Evolutionary conservation across 2,113 vertebrate species (phyloP), one percentile per base, ranked within the genome.

Genomic region (Gallinago jamesoni): DNA sequence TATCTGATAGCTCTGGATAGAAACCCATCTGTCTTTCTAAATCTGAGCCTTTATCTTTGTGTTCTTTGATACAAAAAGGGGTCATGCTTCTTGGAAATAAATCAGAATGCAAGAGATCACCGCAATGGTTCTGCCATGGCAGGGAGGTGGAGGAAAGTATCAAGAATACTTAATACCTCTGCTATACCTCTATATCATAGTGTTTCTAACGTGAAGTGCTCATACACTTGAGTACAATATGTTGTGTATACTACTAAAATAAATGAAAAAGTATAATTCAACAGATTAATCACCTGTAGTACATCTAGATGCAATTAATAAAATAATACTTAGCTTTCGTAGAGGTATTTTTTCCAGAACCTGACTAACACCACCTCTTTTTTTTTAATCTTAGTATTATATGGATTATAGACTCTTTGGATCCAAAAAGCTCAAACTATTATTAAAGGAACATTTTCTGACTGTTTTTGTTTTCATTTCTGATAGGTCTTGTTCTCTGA

Each of bases 11-110:
- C 37, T 75, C 66, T 63, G 84, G 43, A 84, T 72, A 92, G 93
- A 95, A 93, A 89, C 77, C 91, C 91, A 92, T 96, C 89, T 97
- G 91, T 96, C 89, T 84, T 81, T 48, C 89, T 96, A 87, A 94
- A 89, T 87, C 95, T 84, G 91, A 96, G 94, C 89, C 77, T 95
- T 93, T 94, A 89, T 93, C 89, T 86, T 74, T 73, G 72, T 90
- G 83, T 31, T 84, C 84, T 89, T 91, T 79, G 77, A 28, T 94
- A 93, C 69, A 91, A 68, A 94, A 84, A 56, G 89, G 70, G 84
- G 84, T 91, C 91, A n/a, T 5, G 74, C 57, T 72, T 37, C 69
- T 84, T 87, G 91, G 81, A 89, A 89, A 68, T 89, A 79, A 93
- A 87, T 93, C 73, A 79, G 66, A 78, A 41, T 4, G 2, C 1